Base-by-base conservation (phyloP, 2,113 vertebrate genomes). In the Brienomyrus brachyistius region DNA sequence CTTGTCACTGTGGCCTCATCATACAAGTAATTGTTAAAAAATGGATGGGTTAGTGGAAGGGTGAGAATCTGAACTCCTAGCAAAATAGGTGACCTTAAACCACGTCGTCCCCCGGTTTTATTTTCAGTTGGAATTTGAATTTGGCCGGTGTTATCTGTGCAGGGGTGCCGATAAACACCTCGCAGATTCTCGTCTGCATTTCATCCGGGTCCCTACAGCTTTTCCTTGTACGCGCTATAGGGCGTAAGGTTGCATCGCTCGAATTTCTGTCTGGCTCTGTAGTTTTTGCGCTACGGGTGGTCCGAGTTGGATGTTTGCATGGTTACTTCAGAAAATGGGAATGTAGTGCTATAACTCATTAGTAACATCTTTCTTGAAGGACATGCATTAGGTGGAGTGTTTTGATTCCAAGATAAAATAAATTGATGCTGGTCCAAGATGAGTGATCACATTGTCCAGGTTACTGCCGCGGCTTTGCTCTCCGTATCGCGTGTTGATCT, bases 81-180 rank as follows among this genome's bases (percentile, higher is more conserved):
- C 62, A 66, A 50, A 48, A 35, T 15, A 31, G 31, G 21, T 89
- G 85, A 90, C 89, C 70, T 89, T 91, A 80, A 82, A 84, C 23
- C 21, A 23, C 8, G 2, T 83, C 35, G 5, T 47, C 66, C 89
- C 74, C 15, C 52, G 27, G 17, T 83, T 52, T 85, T 88, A 62
- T 90, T 88, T 90, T 88, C 74, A 50, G 48, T 70, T 54, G 56
- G 87, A 19, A 90, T 91, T 90, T 89, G 85, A 91, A 91, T 91
- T 47, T 89, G 40, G 31, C 54, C 40, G 27, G 48, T 86, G 88
- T 89, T 91, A 91, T 89, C 84, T 51, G 11, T 35, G 82, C 80
- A 17, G 89, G 66, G 62, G 35, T 85, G 74, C 77, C 59, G 77
- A 88, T 91, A 88, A 91, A 84, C 74, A 84, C 43, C 27, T 54